These are phyloP conservation scores for Spodoptera littoralis DNA, from an alignment of 2,888 invertebrate species.

Conservation along the genomic window DNA sequence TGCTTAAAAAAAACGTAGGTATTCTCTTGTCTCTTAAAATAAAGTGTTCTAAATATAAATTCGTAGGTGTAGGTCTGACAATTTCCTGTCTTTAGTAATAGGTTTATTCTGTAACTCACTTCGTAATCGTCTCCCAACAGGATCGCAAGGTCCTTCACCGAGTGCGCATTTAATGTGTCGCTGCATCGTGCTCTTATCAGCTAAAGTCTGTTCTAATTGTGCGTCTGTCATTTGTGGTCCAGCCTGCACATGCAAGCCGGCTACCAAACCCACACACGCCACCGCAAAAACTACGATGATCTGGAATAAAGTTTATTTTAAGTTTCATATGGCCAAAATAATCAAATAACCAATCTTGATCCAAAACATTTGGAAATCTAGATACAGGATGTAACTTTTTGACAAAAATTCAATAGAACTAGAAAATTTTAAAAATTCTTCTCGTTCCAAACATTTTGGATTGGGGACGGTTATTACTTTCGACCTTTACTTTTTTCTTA, in stretches of 20 bases:
- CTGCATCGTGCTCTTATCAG: slow-evolving; percentile 90
- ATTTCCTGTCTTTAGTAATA: neutral
- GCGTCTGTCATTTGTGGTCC: slow-evolving; percentile 89
- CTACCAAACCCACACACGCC: slow-evolving; percentile 37
- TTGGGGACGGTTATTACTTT: no score
- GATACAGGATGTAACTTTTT: neutral
- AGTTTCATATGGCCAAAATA: no score
- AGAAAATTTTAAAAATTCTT: neutral
- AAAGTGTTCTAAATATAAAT: no score
- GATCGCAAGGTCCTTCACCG: slow-evolving; percentile 92
- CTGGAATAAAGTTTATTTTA: slow-evolving; percentile 51
- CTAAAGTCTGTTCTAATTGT: slow-evolving; percentile 90
- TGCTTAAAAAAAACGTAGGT: no score
- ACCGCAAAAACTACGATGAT: slow-evolving; percentile 48
- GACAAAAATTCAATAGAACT: no score
- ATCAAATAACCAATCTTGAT: no score
- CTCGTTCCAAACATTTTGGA: slow-evolving; percentile 5
- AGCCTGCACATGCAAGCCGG: slow-evolving; percentile 46
- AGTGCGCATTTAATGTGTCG: slow-evolving; percentile 92
- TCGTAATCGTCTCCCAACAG: slow-evolving; percentile 91
- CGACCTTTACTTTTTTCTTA: no score
- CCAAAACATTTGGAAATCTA: no score
- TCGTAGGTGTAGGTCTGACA: no score
- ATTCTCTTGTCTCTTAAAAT: no score
- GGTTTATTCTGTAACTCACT: slow-evolving; percentile 84